Evolutionary conservation across 2,797 vertebrate species (phyloP).

Genomic region (Poecilia wingei): DNA sequence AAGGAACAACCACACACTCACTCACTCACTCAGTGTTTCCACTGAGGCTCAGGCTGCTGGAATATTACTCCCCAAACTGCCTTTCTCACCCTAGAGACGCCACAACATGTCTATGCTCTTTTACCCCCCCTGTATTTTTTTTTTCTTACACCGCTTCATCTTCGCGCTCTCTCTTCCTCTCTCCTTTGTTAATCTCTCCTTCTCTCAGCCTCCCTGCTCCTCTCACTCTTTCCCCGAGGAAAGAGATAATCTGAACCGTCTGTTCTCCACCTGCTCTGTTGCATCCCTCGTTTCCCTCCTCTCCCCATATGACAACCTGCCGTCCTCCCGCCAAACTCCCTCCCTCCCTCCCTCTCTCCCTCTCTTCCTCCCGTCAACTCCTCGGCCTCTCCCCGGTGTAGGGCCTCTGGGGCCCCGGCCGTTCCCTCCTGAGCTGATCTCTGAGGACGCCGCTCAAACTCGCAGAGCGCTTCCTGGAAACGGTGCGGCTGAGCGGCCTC

Average conservation of each 20-base stretch:
- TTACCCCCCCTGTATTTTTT: constrained; percentile 37
- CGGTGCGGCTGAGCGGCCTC: constrained; percentile 34
- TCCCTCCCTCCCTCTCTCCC: constrained; percentile 2
- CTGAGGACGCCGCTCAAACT: constrained; percentile 55
- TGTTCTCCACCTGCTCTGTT: constrained; percentile 78
- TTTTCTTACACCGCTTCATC: constrained; percentile 49
- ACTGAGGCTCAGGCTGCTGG: constrained; percentile 57
- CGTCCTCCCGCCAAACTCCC: constrained; percentile 29
- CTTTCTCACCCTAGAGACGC: constrained; percentile 62
- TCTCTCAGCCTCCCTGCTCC: constrained; percentile 31
- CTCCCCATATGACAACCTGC: constrained; percentile 49
- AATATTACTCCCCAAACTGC: constrained; percentile 64
- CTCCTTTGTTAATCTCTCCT: constrained; percentile 56
- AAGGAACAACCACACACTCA: constrained; percentile 54
- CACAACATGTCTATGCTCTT: constrained; percentile 75
- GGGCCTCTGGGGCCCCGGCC: constrained; percentile 58
- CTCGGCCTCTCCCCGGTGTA: constrained; percentile 42
- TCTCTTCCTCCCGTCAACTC: constrained; percentile 10
- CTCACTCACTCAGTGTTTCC: constrained; percentile 68
- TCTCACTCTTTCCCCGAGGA: constrained; percentile 71
- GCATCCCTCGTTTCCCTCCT: constrained; percentile 57
- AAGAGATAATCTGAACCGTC: constrained; percentile 77
- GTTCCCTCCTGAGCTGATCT: constrained; percentile 53
- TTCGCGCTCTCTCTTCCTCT: constrained; percentile 42
- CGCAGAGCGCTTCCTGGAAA: constrained; percentile 55